Evolutionary conservation across 2,797 vertebrate genomes (phyloP).

Genomic region (Melanotaenia boesemani): DNA sequence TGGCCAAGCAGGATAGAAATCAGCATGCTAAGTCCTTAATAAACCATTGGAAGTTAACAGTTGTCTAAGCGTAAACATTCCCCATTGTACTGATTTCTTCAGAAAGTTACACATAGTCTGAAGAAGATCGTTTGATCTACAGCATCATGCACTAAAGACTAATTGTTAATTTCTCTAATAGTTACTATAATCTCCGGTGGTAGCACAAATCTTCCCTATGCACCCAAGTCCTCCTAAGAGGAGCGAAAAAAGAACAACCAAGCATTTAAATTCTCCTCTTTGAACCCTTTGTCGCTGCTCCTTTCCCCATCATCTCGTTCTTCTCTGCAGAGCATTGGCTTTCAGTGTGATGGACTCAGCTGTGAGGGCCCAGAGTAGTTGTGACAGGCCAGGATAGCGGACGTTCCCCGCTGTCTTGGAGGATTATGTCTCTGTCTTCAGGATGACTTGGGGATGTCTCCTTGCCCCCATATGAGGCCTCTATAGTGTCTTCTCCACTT

Average conservation of each 20-base stretch:
- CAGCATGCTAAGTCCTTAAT: not conserved
- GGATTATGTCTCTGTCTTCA: slow-evolving; percentile 66
- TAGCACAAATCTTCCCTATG: too few species aligned
- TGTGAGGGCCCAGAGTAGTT: slow-evolving; percentile 66
- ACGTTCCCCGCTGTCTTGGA: slow-evolving; percentile 71
- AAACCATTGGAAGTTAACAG: slow-evolving; percentile 4
- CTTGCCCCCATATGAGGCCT: slow-evolving; percentile 52
- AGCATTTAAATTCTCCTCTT: slow-evolving; percentile 56
- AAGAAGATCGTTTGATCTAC: slow-evolving; percentile 24
- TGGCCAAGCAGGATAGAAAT: not conserved
- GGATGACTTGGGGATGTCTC: slow-evolving; percentile 60
- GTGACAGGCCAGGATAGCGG: slow-evolving; percentile 78
- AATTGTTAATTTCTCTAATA: slow-evolving; percentile 41
- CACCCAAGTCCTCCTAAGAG: too few species aligned
- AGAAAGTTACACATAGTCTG: slow-evolving; percentile 29
- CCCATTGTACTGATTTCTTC: slow-evolving; percentile 15
- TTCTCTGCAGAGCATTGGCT: slow-evolving; percentile 42
- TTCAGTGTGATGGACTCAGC: slow-evolving; percentile 71
- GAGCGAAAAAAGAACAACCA: slow-evolving; percentile 50
- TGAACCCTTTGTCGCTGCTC: slow-evolving; percentile 20
- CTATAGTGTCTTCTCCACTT: slow-evolving; percentile 30
- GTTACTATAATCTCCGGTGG: slow-evolving; percentile 8
- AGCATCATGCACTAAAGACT: slow-evolving; percentile 26
- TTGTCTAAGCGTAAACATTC: not conserved
- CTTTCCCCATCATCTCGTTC: slow-evolving; percentile 33